phyloP scores from a whole-genome alignment of 2,113 vertebrate genomes.

The Vombatus ursinus region DNA sequence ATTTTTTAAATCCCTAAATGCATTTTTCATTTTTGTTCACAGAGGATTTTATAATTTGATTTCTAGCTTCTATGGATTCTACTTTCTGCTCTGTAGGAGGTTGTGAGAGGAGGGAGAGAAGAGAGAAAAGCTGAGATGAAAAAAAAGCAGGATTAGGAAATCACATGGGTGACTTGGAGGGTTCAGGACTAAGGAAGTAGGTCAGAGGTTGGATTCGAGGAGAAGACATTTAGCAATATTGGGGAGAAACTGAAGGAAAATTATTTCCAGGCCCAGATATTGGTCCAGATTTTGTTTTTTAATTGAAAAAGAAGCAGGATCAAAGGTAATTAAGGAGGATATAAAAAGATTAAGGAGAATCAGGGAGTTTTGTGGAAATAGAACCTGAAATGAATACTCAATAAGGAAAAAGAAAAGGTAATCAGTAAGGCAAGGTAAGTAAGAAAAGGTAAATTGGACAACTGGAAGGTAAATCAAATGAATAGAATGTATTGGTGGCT shows the following conservation, averaged over 20 bases:
- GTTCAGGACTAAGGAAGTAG: not conserved
- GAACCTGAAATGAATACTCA: not conserved
- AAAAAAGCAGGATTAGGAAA: not conserved
- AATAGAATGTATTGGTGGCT: not conserved
- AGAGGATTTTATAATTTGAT: not conserved
- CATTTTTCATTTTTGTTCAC: not conserved
- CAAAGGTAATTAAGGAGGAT: not conserved
- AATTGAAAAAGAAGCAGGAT: not conserved
- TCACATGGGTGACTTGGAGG: not conserved
- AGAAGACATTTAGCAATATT: not conserved
- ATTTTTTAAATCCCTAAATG: not conserved
- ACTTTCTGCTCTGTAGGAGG: not conserved
- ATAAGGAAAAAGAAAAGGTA: not conserved
- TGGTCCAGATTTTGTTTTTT: not conserved
- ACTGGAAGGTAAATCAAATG: not conserved
- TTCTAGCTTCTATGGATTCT: not conserved
- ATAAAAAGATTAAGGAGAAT: not conserved
- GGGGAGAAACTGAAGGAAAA: not conserved
- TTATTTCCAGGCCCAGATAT: not conserved
- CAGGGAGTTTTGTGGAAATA: not conserved
- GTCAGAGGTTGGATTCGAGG: not conserved
- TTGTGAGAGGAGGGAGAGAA: not conserved
- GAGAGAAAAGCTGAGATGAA: not conserved
- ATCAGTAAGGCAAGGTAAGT: not conserved
- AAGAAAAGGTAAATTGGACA: not conserved